These are phyloP conservation scores for Pachypeltis micranthus DNA, from an alignment of 1,140 invertebrate species.

Conservation along the genomic window DNA sequence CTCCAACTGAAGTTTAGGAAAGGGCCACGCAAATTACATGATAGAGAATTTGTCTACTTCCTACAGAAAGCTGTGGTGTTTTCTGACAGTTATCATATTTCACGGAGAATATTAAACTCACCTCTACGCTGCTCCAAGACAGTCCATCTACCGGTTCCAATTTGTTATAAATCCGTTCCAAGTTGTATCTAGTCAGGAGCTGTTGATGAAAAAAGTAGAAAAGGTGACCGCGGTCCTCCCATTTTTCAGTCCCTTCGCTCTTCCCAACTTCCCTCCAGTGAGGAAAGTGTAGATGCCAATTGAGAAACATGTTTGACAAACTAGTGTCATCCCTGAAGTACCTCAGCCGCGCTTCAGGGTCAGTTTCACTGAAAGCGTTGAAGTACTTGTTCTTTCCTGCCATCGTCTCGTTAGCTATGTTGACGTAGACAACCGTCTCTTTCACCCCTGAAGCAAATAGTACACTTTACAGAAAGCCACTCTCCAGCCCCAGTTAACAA, in stretches of 20 bases:
- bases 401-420: conserved; percentile 5
- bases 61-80: no score
- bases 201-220: conserved; percentile 48
- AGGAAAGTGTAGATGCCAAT: conserved; percentile 13
- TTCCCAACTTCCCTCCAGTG: neutral
- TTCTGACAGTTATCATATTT: no score
- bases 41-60: no score
- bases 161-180: conserved; percentile 52
- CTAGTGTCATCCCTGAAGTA: conserved; percentile 8
- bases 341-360: neutral
- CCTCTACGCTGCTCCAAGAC: conserved; percentile 6
- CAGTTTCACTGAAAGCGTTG: conserved; percentile 11
- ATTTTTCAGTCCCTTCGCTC: neutral
- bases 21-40: no score
- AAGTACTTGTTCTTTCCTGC: conserved; percentile 2
- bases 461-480: no score
- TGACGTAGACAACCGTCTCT: conserved; percentile 11
- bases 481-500: no score
- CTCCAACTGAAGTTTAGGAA: neutral
- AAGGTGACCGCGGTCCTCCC: conserved; percentile 42
- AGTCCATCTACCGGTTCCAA: conserved; percentile 26
- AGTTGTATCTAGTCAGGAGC: conserved; percentile 48
- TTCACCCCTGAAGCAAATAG: conserved; percentile 2
- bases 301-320: conserved; percentile 11
- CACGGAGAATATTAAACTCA: neutral